Conservation (phyloP, 2,888 invertebrate species). For the Cephus nigrinus region DNA sequence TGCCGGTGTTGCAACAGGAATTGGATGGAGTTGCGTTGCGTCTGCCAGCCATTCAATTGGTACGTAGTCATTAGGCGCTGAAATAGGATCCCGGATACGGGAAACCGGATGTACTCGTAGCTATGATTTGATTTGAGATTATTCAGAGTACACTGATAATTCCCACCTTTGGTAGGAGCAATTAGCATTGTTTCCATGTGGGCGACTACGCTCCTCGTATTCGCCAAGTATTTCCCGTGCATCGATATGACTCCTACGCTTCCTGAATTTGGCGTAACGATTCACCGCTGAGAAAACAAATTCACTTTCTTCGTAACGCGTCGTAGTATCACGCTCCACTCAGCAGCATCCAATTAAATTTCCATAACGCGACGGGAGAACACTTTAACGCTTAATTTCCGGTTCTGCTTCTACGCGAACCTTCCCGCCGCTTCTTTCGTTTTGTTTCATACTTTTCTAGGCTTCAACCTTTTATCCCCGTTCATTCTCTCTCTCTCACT, state of each 20-base stretch:
- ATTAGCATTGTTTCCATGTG: neutral
- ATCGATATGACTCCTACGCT: neutral
- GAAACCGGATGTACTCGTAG: neutral
- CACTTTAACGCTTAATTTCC: neutral
- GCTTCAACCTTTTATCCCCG: neutral
- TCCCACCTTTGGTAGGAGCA: neutral
- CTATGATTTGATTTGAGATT: neutral
- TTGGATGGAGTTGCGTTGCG: neutral
- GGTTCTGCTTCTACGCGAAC: neutral
- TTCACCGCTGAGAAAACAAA: neutral
- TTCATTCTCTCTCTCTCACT: neutral
- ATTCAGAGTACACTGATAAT: neutral
- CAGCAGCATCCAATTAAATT: slow-evolving; percentile 37
- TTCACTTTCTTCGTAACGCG: neutral
- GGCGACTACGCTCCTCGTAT: neutral
- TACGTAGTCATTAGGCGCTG: neutral
- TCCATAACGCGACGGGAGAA: slow-evolving; percentile 26
- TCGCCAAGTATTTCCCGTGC: neutral
- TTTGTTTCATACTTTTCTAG: neutral
- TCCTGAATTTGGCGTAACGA: neutral
- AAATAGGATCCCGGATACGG: neutral
- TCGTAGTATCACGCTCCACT: slow-evolving; percentile 17
- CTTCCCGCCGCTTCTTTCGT: neutral
- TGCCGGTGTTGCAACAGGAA: neutral
- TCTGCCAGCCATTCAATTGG: neutral